Percentiles rank a stretch among this genome's conserved stretches.
phyloP scores from a whole-genome alignment of 2,888 invertebrate genomes.

The Hyposoter dolosus region DNA sequence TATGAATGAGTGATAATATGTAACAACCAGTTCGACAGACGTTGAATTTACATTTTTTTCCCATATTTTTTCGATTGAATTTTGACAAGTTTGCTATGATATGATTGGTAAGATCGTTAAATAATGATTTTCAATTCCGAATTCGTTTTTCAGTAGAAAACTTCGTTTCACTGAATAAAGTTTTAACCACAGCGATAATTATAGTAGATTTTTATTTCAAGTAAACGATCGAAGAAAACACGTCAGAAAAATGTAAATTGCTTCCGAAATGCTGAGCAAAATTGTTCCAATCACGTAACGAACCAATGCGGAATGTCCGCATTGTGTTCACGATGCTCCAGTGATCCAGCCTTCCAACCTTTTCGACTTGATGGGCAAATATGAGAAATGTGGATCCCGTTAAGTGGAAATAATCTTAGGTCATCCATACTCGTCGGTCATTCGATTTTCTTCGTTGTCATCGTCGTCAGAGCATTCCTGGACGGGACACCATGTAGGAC shows the following conservation, averaged over 20 bases:
- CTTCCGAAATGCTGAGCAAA: conserved; percentile 33
- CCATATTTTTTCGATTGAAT: not conserved
- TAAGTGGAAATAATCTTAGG: not conserved
- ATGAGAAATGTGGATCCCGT: conserved; percentile 21
- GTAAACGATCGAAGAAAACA: conserved; percentile 17
- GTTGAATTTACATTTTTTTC: not conserved
- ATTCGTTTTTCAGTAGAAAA: not conserved
- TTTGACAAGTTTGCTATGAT: not conserved
- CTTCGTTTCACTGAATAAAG: not conserved
- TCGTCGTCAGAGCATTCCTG: conserved; percentile 53
- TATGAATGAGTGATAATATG: no score
- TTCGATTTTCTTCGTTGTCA: conserved; percentile 64
- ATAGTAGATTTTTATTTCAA: not conserved
- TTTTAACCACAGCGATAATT: not conserved
- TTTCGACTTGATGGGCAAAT: not conserved
- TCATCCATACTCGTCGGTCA: conserved; percentile 75
- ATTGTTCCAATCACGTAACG: not conserved
- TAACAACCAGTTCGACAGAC: no score
- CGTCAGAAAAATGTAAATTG: conserved; percentile 33
- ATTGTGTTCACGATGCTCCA: not conserved
- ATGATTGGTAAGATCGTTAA: not conserved
- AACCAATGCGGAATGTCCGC: not conserved
- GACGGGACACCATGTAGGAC: conserved; percentile 70
- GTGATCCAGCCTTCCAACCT: not conserved
- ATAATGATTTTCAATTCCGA: not conserved